Conservation (phyloP, 2,888 invertebrate genomes). For the Notodonta dromedarius region DNA sequence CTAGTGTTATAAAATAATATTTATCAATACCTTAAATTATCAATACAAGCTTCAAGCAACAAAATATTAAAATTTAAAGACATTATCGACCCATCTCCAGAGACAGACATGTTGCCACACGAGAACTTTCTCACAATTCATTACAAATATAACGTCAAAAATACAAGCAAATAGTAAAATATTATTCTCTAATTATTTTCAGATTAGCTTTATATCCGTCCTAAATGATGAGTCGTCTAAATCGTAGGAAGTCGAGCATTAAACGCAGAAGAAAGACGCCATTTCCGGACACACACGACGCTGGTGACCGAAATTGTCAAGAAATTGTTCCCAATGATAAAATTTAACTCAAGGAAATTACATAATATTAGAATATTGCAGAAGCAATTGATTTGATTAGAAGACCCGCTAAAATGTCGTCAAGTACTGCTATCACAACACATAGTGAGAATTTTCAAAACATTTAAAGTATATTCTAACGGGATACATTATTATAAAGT, state of each 20-base stretch:
- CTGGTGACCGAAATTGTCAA: conserved; percentile 35
- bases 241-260: conserved; percentile 62
- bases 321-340: conserved; percentile 32
- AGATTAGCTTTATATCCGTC: conserved; percentile 59
- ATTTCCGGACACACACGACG: conserved; percentile 72
- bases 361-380: background rate
- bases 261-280: conserved; percentile 37
- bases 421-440: too few species aligned
- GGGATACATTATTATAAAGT: too few species aligned
- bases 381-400: conserved; percentile 1
- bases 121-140: conserved; percentile 63
- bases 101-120: conserved; percentile 3
- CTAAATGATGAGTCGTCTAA: conserved; percentile 33
- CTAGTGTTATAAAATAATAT: too few species aligned
- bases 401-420: background rate
- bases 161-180: conserved; percentile 40
- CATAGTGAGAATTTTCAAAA: too few species aligned
- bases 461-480: too few species aligned
- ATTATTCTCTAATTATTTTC: conserved; percentile 61
- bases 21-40: too few species aligned
- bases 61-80: too few species aligned
- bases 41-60: too few species aligned
- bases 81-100: too few species aligned
- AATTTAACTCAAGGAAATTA: conserved; percentile 4
- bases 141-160: conserved; percentile 54